phyloP scores from a whole-genome alignment of 2,797 vertebrate species.

The Gambelia wislizenii region DNA sequence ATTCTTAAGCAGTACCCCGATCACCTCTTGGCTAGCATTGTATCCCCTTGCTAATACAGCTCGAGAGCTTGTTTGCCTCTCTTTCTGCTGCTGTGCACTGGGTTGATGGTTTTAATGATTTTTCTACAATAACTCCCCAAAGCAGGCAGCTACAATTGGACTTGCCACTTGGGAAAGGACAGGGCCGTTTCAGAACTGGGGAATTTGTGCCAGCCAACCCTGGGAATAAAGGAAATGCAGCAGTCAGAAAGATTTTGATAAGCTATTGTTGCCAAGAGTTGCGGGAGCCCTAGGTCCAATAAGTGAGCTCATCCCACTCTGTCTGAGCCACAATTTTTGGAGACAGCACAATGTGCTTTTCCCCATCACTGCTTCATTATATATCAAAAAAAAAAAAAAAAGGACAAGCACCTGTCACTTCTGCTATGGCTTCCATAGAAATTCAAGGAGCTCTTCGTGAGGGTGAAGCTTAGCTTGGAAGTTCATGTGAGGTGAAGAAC shows the following conservation, averaged over 20 bases:
- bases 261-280: slow-evolving; percentile 28
- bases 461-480: slow-evolving; percentile 36
- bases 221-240: background rate
- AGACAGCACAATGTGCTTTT: background rate
- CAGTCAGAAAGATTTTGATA: slow-evolving; percentile 19
- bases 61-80: slow-evolving; percentile 31
- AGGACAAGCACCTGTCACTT: slow-evolving; percentile 13
- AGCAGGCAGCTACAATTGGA: background rate
- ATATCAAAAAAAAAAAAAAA: slow-evolving; percentile 37
- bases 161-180: slow-evolving; percentile 25
- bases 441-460: background rate
- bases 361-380: slow-evolving; percentile 39
- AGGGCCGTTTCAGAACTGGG: slow-evolving; percentile 36
- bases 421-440: background rate
- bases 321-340: background rate
- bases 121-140: slow-evolving; percentile 46
- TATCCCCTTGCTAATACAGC: slow-evolving; percentile 48
- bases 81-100: background rate
- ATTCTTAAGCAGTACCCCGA: background rate
- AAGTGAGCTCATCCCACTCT: background rate
- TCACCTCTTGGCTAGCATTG: slow-evolving; percentile 26
- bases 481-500: slow-evolving; percentile 42
- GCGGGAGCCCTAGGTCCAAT: background rate
- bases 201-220: slow-evolving; percentile 35
- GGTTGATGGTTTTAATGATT: slow-evolving; percentile 52